These are phyloP conservation scores for Spheniscus humboldti DNA, from an alignment of 2,797 vertebrate genomes.

Conservation along the genomic window DNA sequence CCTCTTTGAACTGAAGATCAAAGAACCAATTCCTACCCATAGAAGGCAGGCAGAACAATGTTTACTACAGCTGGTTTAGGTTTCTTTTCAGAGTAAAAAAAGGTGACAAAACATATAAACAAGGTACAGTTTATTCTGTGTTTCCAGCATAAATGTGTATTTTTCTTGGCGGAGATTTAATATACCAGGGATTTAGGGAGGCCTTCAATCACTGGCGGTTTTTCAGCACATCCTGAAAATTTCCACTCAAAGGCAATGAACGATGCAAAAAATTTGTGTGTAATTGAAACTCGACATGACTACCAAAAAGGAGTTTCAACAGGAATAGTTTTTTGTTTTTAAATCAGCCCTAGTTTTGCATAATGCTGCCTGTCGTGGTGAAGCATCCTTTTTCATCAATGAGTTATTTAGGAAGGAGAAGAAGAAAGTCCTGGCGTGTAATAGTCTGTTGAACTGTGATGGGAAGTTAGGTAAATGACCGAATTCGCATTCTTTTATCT, in stretches of 20 bases:
- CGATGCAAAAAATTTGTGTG: background rate
- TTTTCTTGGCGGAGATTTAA: background rate
- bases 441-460: background rate
- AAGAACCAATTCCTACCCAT: slow-evolving; percentile 4
- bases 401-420: background rate
- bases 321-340: background rate
- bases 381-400: background rate
- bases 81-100: background rate
- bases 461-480: background rate
- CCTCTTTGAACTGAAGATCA: slow-evolving; percentile 59
- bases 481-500: background rate
- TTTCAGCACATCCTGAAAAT: background rate
- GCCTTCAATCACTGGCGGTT: background rate
- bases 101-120: background rate
- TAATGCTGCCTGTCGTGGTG: background rate
- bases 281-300: background rate
- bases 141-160: background rate
- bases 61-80: background rate
- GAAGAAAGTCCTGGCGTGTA: background rate
- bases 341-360: background rate
- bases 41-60: background rate
- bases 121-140: background rate
- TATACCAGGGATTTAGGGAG: background rate
- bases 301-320: background rate
- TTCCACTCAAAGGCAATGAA: background rate